Base-by-base conservation (phyloP, 2,888 invertebrate genomes). In the Pseudolycoriella hygida region DNA sequence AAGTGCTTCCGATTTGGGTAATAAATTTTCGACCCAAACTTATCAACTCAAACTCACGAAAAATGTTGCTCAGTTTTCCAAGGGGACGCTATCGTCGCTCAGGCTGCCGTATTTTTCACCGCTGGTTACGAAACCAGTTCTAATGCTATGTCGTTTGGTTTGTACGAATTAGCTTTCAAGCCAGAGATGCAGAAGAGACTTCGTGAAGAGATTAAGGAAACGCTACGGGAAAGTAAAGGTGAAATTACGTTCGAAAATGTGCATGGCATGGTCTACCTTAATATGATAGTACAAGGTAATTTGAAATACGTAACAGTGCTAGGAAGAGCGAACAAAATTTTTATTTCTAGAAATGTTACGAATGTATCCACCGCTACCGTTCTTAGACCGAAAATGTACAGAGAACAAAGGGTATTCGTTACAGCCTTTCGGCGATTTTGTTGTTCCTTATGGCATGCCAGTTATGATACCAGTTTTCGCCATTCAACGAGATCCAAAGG, bases 71-170 rank as follows among this genome's bases (percentile, higher is more conserved):
- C 55, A 25, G 53, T 50, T 2, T 51, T 53, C 11, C 48, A 54
- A 5, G 54, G 54, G 2, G 64, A 64, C 42, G 52, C 58, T 14
- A 44, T 64, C 6, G 55, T 60, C 3, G 61, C 63, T 2, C 64
- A 65, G 43, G 64, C 62, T 0, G 59, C 57, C 1, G 53, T 60
- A 0, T 65, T 65, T 48, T 59, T 62, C 3, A 54, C 59, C 2
- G 64, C 63, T 2, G 64, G 64, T 2, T 64, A 59, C 41, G 64
- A 64, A 44, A 62, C 64, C 1, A 60, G 64, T 2, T 61, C 69
- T 3, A 61, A 67, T 3, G 60, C 67, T 1, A 66, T 67, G 55
- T 61, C 68, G 0, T 62, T 67, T 51, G 63, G 61, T 20, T 56
- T 67, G 41, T 64, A 63, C 49, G 64, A 67, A 48, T 50, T 70